These are phyloP conservation scores for Drosophila setifemur DNA, from an alignment of 1,140 invertebrate species.

Conservation along the genomic window DNA sequence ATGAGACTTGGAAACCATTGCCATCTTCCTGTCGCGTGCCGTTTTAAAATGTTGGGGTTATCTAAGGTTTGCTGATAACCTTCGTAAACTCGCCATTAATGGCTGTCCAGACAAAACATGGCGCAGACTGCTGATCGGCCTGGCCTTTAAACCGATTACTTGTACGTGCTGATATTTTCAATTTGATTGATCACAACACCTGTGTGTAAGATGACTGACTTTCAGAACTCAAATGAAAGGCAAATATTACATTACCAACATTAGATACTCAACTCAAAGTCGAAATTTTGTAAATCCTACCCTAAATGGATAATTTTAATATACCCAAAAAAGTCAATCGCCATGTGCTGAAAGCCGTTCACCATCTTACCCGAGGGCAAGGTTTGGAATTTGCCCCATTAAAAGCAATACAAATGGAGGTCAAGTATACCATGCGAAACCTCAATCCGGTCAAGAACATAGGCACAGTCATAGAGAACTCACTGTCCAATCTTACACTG, in stretches of 20 bases:
- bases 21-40: conserved; percentile 59
- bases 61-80: conserved; percentile 62
- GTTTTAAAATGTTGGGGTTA: conserved; percentile 46
- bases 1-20: conserved; percentile 1
- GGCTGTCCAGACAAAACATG: conserved; percentile 9
- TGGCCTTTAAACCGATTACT: neutral
- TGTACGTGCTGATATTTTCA: conserved; percentile 10
- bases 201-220: neutral
- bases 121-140: conserved; percentile 25
- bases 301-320: neutral
- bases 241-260: neutral
- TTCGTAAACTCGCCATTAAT: conserved; percentile 38
- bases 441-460: neutral
- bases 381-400: neutral
- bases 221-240: neutral
- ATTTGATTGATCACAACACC: neutral
- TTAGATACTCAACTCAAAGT: too few species aligned
- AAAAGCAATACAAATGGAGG: neutral
- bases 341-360: neutral
- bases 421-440: neutral
- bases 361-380: neutral
- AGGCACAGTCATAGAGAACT: neutral
- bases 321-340: neutral
- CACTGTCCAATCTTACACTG: neutral
- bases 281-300: too few species aligned